phyloP scores from a whole-genome alignment of 2,113 vertebrate species.

The Rutilus rutilus region DNA sequence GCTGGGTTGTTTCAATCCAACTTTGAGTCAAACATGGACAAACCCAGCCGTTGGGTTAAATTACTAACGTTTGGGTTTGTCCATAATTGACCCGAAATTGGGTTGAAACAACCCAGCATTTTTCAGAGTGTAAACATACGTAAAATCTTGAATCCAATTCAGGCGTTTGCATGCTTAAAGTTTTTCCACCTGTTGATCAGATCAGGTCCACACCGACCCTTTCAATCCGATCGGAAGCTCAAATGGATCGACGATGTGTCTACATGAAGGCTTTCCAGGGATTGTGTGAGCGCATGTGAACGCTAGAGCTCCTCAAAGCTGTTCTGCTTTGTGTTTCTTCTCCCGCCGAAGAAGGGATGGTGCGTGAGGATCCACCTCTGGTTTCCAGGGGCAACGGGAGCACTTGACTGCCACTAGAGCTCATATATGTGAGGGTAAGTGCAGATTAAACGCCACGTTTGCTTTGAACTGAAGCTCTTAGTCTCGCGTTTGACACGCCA shows the following conservation, averaged over 20 bases:
- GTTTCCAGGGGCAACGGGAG: conserved; percentile 58
- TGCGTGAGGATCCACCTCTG: conserved; percentile 29
- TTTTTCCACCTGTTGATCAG: too few species aligned
- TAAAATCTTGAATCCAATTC: not conserved
- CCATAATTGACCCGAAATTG: too few species aligned
- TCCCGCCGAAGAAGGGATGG: conserved; percentile 12
- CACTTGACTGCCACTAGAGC: conserved; percentile 42
- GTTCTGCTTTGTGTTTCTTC: not conserved
- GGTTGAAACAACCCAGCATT: too few species aligned
- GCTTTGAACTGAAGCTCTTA: conserved; percentile 44
- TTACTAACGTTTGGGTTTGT: too few species aligned
- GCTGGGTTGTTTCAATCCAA: too few species aligned
- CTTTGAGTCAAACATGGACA: too few species aligned
- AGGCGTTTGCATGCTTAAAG: too few species aligned
- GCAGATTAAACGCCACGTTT: conserved; percentile 36
- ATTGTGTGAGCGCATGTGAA: not conserved
- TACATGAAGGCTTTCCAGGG: not conserved
- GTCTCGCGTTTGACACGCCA: conserved; percentile 33
- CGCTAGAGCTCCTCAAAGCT: not conserved
- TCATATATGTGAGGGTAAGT: conserved; percentile 29
- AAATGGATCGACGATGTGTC: too few species aligned
- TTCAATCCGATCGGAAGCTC: too few species aligned
- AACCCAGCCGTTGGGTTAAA: too few species aligned
- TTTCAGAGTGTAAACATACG: not conserved
- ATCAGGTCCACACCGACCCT: too few species aligned